A percentile compares a stretch with the other conserved stretches of the same genome.
These are phyloP conservation scores for Ardeotis arabs DNA, from an alignment of 2,113 vertebrate species.

Conservation along the genomic window DNA sequence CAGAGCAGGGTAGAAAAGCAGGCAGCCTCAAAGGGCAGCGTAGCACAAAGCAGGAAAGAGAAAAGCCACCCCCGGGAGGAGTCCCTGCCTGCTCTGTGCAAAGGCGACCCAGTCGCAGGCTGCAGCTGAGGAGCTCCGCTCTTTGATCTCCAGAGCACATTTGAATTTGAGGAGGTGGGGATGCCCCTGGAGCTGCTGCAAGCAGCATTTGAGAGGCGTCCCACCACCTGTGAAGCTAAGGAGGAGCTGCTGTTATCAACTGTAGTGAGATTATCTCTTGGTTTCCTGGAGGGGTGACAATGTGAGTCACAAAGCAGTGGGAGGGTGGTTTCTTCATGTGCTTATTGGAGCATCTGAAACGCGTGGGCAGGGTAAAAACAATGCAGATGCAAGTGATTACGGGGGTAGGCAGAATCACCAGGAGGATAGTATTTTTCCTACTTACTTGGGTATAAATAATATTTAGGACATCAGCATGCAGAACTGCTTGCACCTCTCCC, in stretches of 20 bases:
- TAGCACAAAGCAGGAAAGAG: background rate
- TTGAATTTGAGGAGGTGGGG: slow-evolving; percentile 5
- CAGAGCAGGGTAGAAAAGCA: background rate
- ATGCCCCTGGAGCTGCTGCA: background rate
- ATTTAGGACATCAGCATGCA: background rate
- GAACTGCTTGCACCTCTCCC: background rate
- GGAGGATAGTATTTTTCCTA: background rate
- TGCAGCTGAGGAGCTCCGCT: background rate
- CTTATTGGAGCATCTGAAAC: background rate
- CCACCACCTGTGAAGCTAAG: background rate
- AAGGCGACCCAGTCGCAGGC: background rate
- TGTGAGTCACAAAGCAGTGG: slow-evolving; percentile 12
- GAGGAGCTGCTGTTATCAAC: background rate
- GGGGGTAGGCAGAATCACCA: background rate
- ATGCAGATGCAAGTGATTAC: background rate
- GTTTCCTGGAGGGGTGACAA: slow-evolving; percentile 24
- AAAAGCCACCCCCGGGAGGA: background rate
- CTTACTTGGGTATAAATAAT: background rate
- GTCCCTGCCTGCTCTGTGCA: background rate
- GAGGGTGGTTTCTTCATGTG: background rate
- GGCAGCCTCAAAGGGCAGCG: background rate
- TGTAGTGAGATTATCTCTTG: background rate
- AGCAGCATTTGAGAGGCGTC: background rate
- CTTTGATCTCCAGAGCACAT: background rate
- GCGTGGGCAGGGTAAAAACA: background rate